A percentile compares a stretch with the other conserved stretches of the same genome.
Evolutionary conservation across 1,140 invertebrate genomes (phyloP).

Genomic region (Zaprionus davidi): DNA sequence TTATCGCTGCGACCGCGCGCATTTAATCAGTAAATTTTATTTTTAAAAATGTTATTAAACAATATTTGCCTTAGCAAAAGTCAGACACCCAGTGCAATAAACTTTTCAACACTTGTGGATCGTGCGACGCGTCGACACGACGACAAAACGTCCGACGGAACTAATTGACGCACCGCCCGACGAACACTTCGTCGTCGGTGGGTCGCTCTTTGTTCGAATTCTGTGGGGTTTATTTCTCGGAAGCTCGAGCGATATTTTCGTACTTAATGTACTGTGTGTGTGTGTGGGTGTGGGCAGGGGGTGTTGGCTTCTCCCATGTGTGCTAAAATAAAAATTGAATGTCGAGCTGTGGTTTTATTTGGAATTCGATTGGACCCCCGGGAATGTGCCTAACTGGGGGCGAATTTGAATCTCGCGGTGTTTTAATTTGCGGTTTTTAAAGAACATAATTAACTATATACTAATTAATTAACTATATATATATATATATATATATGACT

Average conservation of each 20-base stretch:
- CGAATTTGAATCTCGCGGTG: background rate
- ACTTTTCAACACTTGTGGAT: conserved; percentile 73
- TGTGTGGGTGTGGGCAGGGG: conserved; percentile 10
- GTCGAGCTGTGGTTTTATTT: conserved; percentile 1
- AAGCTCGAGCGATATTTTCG: conserved; percentile 14
- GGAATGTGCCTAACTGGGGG: background rate
- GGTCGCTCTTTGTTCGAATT: conserved; percentile 10
- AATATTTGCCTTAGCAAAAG: conserved; percentile 78
- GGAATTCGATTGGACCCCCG: background rate
- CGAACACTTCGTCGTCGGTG: conserved; percentile 18
- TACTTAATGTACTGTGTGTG: background rate
- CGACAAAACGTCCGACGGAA: conserved; percentile 16
- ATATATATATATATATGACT: too few species aligned
- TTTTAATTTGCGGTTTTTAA: too few species aligned
- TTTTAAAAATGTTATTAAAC: conserved; percentile 82
- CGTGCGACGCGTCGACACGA: conserved; percentile 26
- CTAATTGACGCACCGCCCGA: conserved; percentile 27
- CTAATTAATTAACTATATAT: too few species aligned
- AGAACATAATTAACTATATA: too few species aligned
- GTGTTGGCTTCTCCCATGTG: background rate
- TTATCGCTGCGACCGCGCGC: conserved; percentile 32
- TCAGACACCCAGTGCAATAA: conserved; percentile 71
- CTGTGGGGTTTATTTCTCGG: conserved; percentile 28
- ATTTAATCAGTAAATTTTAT: conserved; percentile 80
- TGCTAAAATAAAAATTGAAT: too few species aligned